Conservation (phyloP, 2,113 vertebrate genomes). For the Calonectris borealis region DNA sequence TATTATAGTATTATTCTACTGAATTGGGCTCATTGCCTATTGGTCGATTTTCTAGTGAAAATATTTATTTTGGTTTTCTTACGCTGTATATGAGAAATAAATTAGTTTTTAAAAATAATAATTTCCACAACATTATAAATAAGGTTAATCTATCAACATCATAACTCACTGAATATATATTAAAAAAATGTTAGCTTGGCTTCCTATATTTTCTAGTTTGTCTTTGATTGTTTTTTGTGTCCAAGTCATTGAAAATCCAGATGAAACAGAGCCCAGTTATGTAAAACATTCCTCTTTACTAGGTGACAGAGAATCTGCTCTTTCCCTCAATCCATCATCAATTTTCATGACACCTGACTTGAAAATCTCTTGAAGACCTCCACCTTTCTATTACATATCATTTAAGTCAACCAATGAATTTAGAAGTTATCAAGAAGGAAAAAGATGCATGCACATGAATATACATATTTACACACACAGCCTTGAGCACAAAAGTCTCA, state of each 20-base stretch:
- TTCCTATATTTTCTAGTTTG: background rate
- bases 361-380: background rate
- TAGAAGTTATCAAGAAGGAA: background rate
- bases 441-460: background rate
- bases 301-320: background rate
- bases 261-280: background rate
- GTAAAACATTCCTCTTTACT: background rate
- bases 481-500: background rate
- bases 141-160: background rate
- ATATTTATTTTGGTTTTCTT: background rate
- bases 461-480: background rate
- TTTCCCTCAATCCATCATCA: background rate
- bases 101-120: accelerated
- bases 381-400: background rate
- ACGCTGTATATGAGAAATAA: background rate
- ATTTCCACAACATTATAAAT: background rate
- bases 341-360: background rate
- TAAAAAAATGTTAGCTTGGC: background rate
- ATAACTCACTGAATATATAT: background rate
- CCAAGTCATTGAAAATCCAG: background rate
- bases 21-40: background rate
- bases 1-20: background rate
- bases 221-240: background rate
- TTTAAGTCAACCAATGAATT: background rate
- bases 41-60: background rate